These are phyloP conservation scores for Drosophila arawakana DNA, from an alignment of 1,140 invertebrate species.

Conservation along the genomic window DNA sequence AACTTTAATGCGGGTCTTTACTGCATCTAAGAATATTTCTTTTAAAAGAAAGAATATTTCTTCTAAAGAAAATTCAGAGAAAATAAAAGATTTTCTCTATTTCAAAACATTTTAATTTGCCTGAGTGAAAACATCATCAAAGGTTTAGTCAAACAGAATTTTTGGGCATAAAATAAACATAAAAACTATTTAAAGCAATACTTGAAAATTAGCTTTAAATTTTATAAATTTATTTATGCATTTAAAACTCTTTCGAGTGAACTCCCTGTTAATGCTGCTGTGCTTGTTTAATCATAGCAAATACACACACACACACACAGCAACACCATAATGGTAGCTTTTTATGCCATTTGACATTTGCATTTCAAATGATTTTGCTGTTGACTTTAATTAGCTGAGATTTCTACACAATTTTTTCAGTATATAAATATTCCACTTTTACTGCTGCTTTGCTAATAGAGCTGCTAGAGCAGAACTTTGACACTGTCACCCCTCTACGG, in stretches of 20 bases:
- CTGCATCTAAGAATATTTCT: neutral
- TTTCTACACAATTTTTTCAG: slow-evolving; percentile 41
- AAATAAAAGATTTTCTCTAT: neutral
- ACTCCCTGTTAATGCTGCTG: neutral
- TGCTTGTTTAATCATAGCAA: slow-evolving; percentile 31
- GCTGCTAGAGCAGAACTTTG: neutral
- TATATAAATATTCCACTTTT: slow-evolving; percentile 7
- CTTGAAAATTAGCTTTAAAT: neutral
- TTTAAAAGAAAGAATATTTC: neutral
- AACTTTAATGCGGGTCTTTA: slow-evolving; percentile 15
- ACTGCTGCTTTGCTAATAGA: slow-evolving; percentile 17
- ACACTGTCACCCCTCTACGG: neutral
- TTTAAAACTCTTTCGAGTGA: neutral
- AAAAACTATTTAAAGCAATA: neutral
- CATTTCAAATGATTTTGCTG: slow-evolving; percentile 72
- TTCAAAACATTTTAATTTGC: neutral
- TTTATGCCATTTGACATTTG: slow-evolving; percentile 70
- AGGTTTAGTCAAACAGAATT: neutral
- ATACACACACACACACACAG: slow-evolving; percentile 16
- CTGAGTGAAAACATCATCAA: neutral
- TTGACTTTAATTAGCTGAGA: slow-evolving; percentile 81
- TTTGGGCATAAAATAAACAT: neutral
- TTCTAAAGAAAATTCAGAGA: neutral
- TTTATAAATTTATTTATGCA: neutral
- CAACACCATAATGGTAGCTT: neutral